Percentiles rank a stretch among this genome's conserved stretches.
Conservation (phyloP, 2,113 vertebrate species). For the Nematolebias whitei region DNA sequence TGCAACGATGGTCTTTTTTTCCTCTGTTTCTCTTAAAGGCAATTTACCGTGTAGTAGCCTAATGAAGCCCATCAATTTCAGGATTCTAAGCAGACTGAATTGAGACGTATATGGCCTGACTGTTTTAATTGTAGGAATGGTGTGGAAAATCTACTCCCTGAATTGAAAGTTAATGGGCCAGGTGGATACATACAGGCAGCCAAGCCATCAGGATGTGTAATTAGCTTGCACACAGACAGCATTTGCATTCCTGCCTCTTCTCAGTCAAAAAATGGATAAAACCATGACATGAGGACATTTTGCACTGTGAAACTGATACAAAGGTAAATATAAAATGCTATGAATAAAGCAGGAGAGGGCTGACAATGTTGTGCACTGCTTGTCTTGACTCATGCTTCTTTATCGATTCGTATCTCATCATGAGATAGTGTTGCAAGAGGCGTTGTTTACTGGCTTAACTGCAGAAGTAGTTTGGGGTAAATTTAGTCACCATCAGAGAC, state of each 20-base stretch:
- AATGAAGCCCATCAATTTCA: conserved; percentile 51
- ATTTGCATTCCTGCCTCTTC: conserved; percentile 43
- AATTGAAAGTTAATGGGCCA: conserved; percentile 67
- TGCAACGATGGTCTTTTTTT: conserved; percentile 24
- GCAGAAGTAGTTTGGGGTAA: background rate
- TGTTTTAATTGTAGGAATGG: conserved; percentile 43
- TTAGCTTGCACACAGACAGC: conserved; percentile 47
- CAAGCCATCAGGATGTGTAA: conserved; percentile 45
- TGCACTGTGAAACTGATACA: conserved; percentile 10
- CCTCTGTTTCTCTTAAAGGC: background rate
- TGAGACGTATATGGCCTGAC: conserved; percentile 41
- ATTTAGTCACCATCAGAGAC: background rate
- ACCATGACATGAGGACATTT: conserved; percentile 18
- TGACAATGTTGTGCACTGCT: conserved; percentile 19
- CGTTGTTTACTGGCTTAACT: background rate
- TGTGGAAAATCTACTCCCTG: conserved; percentile 38
- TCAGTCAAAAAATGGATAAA: conserved; percentile 21
- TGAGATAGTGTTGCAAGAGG: conserved; percentile 16
- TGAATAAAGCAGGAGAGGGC: conserved; percentile 24
- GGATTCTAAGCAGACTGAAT: conserved; percentile 44
- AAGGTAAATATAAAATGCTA: conserved; percentile 3
- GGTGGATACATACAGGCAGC: conserved; percentile 52
- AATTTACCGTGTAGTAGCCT: conserved; percentile 38
- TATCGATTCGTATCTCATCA: conserved; percentile 28
- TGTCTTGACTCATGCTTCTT: conserved; percentile 26